Evolutionary conservation across 2,888 invertebrate species (phyloP).

Genomic region (Caenorhabditis imperialis): DNA sequence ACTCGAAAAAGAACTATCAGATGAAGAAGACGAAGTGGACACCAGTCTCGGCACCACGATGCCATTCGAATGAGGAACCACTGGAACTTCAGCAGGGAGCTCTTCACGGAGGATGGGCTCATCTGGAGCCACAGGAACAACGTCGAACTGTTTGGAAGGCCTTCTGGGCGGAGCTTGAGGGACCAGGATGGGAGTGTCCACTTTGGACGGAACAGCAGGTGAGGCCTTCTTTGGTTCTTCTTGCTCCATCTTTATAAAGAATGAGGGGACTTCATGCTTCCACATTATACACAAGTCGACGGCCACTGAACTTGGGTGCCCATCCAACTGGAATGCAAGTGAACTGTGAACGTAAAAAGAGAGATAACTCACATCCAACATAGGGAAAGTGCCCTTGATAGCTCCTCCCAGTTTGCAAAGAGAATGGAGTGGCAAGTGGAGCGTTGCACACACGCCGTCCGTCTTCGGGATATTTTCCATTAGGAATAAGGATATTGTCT

Average conservation of each 20-base stretch:
- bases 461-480: conserved; percentile 50
- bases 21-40: conserved; percentile 7
- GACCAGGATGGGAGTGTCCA: not conserved
- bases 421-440: conserved; percentile 63
- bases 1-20: conserved; percentile 5
- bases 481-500: conserved; percentile 67
- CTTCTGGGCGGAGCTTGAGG: conserved; percentile 24
- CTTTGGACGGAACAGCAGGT: conserved; percentile 14
- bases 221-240: conserved; percentile 2
- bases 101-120: conserved; percentile 13
- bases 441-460: conserved; percentile 56
- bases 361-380: conserved; percentile 40
- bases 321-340: conserved; percentile 5
- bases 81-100: conserved; percentile 4
- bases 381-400: conserved; percentile 68
- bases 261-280: conserved; percentile 49
- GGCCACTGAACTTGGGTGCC: conserved; percentile 7
- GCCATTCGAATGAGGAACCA: not conserved
- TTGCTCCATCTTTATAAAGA: conserved; percentile 18
- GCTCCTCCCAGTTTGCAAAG: conserved; percentile 62
- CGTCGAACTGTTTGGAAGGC: conserved; percentile 50
- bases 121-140: conserved; percentile 24
- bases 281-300: conserved; percentile 47
- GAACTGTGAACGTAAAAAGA: not conserved
- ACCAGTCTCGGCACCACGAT: too few relatives aligned